Conservation (phyloP, 2,797 vertebrate genomes). For the Setipinna tenuifilis region DNA sequence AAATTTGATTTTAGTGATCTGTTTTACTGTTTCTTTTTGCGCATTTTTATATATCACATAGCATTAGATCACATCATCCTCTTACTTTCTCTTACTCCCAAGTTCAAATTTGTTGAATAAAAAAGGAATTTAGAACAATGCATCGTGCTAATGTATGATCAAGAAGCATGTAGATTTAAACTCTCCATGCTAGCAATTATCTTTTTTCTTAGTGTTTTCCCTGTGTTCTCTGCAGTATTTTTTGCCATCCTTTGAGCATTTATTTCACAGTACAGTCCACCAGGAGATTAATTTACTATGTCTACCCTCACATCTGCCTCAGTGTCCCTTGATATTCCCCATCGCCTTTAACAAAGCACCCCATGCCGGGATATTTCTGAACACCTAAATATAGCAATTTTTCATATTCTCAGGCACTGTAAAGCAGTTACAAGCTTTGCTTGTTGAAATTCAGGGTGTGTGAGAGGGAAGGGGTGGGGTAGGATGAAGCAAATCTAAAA, state of each 20-base stretch:
- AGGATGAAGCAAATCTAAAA: slow-evolving; percentile 43
- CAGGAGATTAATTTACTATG: slow-evolving; percentile 50
- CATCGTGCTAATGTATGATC: no score
- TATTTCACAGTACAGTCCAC: slow-evolving; percentile 17
- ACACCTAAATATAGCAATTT: slow-evolving; percentile 62
- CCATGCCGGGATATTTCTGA: slow-evolving; percentile 51
- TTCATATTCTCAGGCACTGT: slow-evolving; percentile 56
- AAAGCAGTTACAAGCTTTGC: slow-evolving; percentile 50
- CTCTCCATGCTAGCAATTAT: background rate
- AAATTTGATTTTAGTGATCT: no score
- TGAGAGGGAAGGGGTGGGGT: slow-evolving; percentile 25
- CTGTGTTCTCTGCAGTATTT: slow-evolving; percentile 1
- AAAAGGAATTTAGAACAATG: no score
- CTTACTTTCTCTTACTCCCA: no score
- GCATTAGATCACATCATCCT: no score
- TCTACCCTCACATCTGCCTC: slow-evolving; percentile 41
- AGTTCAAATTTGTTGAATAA: no score
- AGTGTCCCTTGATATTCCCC: slow-evolving; percentile 40
- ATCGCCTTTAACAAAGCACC: slow-evolving; percentile 59
- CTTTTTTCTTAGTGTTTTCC: background rate
- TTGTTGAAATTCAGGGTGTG: slow-evolving; percentile 71
- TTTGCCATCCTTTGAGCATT: slow-evolving; percentile 27
- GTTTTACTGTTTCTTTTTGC: no score
- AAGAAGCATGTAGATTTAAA: no score
- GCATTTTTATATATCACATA: no score